These are phyloP conservation scores for Chloroclystis v-ata DNA, from an alignment of 2,888 invertebrate species.

Conservation along the genomic window DNA sequence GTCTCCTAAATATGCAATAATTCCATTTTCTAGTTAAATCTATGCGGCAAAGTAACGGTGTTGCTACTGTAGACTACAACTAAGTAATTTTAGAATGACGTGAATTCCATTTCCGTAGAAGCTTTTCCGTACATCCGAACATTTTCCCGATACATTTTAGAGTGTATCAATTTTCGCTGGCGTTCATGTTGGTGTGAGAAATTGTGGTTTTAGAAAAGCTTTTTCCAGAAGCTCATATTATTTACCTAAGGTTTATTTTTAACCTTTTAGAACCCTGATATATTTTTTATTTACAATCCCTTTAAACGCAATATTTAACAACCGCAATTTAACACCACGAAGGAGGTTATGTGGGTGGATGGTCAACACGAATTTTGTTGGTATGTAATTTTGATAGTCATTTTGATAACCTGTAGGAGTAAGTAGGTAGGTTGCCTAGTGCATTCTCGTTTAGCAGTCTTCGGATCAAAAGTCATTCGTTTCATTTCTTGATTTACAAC, in stretches of 20 bases:
- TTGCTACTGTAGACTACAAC: background rate
- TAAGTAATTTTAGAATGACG: background rate
- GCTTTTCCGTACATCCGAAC: background rate
- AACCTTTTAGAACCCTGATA: too few relatives aligned
- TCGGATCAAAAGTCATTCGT: too few relatives aligned
- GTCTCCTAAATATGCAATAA: too few relatives aligned
- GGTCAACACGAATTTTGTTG: background rate
- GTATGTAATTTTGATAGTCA: conserved; percentile 1
- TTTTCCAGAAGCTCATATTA: too few relatives aligned
- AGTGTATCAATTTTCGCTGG: background rate
- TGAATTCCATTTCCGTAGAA: conserved; percentile 1
- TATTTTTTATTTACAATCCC: too few relatives aligned
- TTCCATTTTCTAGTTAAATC: conserved; percentile 15
- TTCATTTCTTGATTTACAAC: background rate
- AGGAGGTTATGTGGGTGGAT: background rate
- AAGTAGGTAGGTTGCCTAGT: background rate
- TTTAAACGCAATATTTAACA: too few relatives aligned
- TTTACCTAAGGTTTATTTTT: too few relatives aligned
- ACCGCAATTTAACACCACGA: conserved; percentile 1
- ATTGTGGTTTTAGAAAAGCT: too few relatives aligned
- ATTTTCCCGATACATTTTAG: background rate
- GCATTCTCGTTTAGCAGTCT: too few relatives aligned
- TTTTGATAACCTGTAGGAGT: background rate
- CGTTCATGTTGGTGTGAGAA: too few relatives aligned
- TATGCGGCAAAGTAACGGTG: conserved; percentile 34